A percentile compares a stretch with the other conserved stretches of the same genome.
Evolutionary conservation across 2,113 vertebrate genomes (phyloP).

Genomic region (Erpornis zantholeuca): DNA sequence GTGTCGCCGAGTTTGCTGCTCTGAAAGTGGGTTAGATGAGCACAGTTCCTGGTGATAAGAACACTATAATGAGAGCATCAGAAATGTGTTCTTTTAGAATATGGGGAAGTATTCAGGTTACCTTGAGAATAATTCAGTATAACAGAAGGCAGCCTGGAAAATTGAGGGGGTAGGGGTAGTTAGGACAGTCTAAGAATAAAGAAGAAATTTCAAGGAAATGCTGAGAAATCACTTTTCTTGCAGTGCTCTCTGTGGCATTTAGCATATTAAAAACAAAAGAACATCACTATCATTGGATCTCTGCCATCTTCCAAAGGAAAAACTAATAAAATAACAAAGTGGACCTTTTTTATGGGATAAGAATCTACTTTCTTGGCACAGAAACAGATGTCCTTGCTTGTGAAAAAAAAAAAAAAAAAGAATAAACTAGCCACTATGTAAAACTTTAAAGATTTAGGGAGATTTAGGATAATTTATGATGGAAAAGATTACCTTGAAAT

Average conservation of each 20-base stretch:
- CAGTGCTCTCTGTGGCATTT: not conserved
- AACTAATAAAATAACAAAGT: not conserved
- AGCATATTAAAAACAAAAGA: not conserved
- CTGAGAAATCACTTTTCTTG: not conserved
- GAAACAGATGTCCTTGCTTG: not conserved
- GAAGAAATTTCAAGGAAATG: not conserved
- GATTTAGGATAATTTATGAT: not conserved
- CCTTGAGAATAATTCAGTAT: not conserved
- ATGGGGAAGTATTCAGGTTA: not conserved
- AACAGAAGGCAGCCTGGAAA: not conserved
- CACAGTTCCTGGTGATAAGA: not conserved
- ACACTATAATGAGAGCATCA: not conserved
- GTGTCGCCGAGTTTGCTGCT: not conserved
- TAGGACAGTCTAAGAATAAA: not conserved
- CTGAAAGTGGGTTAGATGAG: not conserved
- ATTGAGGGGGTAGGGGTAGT: not conserved
- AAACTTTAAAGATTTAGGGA: not conserved
- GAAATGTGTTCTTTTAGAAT: not conserved
- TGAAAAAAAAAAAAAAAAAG: not conserved
- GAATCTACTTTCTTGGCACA: not conserved
- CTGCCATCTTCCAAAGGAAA: not conserved
- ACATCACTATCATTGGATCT: not conserved
- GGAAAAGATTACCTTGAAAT: not conserved
- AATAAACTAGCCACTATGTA: not conserved
- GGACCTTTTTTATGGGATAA: not conserved